These are phyloP conservation scores for Oceanodroma tethys DNA, from an alignment of 2,113 vertebrate species.

Conservation along the genomic window DNA sequence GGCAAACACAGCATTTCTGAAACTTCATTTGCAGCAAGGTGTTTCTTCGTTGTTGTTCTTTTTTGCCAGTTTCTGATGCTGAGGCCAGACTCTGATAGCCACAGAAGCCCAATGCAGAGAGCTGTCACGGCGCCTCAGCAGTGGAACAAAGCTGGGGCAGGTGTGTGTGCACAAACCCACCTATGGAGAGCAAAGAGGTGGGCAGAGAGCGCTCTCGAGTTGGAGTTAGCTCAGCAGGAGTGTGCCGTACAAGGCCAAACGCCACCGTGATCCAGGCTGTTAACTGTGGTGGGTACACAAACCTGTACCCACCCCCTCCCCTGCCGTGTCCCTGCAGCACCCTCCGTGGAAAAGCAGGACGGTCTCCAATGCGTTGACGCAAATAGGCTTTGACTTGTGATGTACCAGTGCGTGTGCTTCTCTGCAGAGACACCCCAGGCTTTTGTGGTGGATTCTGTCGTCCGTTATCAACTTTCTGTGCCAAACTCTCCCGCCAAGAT, in stretches of 20 bases:
- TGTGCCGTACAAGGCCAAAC: not conserved
- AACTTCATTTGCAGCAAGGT: not conserved
- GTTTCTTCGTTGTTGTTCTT: not conserved
- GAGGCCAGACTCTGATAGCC: not conserved
- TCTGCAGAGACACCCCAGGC: not conserved
- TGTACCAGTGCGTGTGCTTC: not conserved
- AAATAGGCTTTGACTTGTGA: not conserved
- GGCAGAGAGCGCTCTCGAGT: not conserved
- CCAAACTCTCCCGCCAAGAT: too few species aligned
- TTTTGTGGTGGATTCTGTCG: not conserved
- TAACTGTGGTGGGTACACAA: not conserved
- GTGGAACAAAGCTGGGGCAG: not conserved
- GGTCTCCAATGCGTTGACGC: not conserved
- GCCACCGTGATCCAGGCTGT: rapidly evolving
- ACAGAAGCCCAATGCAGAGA: not conserved
- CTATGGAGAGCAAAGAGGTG: not conserved
- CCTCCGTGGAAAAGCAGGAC: not conserved
- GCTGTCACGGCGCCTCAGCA: not conserved
- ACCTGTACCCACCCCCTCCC: not conserved
- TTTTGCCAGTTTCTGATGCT: not conserved
- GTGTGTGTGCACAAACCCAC: not conserved
- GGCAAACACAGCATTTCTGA: not conserved
- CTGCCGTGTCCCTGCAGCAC: not conserved
- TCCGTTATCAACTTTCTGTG: not conserved
- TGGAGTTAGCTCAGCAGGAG: not conserved